Conservation (phyloP, 2,113 vertebrate species). For the Pleuronectes platessa region DNA sequence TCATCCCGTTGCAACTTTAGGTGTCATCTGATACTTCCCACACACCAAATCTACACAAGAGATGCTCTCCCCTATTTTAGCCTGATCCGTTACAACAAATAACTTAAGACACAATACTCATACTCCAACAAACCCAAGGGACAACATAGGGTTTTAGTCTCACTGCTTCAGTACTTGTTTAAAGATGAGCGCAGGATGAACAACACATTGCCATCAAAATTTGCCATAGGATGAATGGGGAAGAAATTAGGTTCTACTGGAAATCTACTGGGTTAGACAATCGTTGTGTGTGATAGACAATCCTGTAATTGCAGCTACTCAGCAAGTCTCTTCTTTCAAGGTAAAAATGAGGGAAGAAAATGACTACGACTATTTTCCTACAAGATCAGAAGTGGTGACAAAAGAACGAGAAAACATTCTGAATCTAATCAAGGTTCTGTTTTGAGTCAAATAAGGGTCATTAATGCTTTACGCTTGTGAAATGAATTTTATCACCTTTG, state of each 20-base stretch:
- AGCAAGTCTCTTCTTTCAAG: conserved; percentile 6
- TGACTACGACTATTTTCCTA: not conserved
- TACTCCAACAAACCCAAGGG: too few species aligned
- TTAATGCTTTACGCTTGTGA: not conserved
- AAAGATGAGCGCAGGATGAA: not conserved
- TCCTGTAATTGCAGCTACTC: not conserved
- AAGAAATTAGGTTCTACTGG: too few species aligned
- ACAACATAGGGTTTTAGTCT: too few species aligned
- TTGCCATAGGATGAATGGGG: too few species aligned
- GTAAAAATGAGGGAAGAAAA: not conserved
- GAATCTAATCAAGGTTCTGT: not conserved
- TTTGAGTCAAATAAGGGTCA: not conserved
- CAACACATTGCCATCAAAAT: conserved; percentile 9
- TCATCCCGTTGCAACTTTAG: too few species aligned
- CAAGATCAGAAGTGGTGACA: not conserved
- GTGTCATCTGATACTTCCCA: too few species aligned
- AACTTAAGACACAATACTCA: too few species aligned
- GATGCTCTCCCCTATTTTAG: too few species aligned
- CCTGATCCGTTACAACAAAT: too few species aligned
- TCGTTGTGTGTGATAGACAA: not conserved
- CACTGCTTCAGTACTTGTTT: too few species aligned
- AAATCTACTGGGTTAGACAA: conserved; percentile 34
- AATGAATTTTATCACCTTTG: not conserved
- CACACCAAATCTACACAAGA: too few species aligned
- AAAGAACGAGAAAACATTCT: not conserved